These are phyloP conservation scores for Dromaius novaehollandiae DNA, from an alignment of 2,113 vertebrate species.

Conservation along the genomic window DNA sequence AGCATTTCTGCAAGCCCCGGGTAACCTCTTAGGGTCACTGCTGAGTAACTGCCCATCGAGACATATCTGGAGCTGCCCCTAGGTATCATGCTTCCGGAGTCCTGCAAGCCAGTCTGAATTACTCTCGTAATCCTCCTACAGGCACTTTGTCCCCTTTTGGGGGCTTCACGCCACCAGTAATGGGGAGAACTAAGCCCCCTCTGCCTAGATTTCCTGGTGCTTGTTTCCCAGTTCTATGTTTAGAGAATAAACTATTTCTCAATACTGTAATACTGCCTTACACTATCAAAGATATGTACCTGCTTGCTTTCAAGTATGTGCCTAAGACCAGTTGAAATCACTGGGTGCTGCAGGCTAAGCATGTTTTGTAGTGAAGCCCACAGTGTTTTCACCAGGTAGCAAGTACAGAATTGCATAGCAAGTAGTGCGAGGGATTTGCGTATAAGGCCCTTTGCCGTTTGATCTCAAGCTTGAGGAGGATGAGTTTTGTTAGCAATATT, in stretches of 20 bases:
- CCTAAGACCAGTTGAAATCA: background rate
- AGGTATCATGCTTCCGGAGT: background rate
- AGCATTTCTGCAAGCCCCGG: background rate
- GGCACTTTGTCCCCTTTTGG: background rate
- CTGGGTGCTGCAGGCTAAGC: background rate
- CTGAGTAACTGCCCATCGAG: accelerated
- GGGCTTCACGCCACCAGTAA: accelerated
- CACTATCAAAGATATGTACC: accelerated
- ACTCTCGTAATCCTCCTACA: background rate
- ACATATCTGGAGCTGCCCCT: accelerated
- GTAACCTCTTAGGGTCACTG: background rate
- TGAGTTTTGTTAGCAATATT: background rate
- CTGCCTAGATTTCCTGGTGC: background rate
- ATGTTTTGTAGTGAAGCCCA: background rate
- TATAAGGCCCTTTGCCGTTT: background rate
- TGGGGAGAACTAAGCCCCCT: too few species aligned
- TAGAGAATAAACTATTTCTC: background rate
- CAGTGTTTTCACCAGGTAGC: background rate
- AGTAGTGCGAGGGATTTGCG: background rate
- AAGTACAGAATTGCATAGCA: background rate
- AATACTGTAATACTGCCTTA: background rate
- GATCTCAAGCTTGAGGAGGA: background rate
- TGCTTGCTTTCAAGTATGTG: background rate
- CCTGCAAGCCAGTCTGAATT: accelerated
- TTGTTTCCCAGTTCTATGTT: background rate